These are phyloP conservation scores for Panthera tigris DNA, from an alignment of 2,113 vertebrate genomes.

Conservation along the genomic window DNA sequence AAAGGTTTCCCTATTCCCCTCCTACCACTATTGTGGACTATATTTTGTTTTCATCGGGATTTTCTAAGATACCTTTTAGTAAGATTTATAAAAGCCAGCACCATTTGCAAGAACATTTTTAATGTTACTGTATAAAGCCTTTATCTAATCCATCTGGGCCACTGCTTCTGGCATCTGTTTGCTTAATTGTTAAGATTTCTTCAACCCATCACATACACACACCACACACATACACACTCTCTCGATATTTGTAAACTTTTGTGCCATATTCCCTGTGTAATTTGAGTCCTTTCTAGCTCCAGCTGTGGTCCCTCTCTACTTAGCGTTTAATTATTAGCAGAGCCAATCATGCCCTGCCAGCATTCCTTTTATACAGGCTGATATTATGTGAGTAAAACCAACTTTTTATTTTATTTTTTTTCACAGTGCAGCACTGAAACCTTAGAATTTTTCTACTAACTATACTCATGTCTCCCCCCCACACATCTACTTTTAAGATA, in stretches of 20 bases:
- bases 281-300: neutral
- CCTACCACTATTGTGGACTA: neutral
- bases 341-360: neutral
- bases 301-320: neutral
- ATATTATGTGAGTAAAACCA: neutral
- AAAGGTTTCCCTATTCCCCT: neutral
- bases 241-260: neutral
- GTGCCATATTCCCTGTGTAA: neutral
- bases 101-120: constrained; percentile 63
- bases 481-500: neutral
- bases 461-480: neutral
- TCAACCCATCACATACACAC: too few relatives aligned
- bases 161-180: constrained; percentile 19
- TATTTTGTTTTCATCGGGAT: neutral
- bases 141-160: constrained; percentile 19
- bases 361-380: neutral
- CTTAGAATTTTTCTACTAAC: neutral
- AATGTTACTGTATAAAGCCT: constrained; percentile 55
- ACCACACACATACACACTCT: neutral
- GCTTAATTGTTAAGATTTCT: neutral
- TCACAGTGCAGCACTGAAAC: neutral
- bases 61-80: neutral
- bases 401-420: neutral
- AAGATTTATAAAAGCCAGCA: constrained; percentile 22
- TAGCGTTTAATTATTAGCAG: neutral